Evolutionary conservation across 2,888 invertebrate genomes (phyloP).

Genomic region (Pyrocoelia pectoralis): DNA sequence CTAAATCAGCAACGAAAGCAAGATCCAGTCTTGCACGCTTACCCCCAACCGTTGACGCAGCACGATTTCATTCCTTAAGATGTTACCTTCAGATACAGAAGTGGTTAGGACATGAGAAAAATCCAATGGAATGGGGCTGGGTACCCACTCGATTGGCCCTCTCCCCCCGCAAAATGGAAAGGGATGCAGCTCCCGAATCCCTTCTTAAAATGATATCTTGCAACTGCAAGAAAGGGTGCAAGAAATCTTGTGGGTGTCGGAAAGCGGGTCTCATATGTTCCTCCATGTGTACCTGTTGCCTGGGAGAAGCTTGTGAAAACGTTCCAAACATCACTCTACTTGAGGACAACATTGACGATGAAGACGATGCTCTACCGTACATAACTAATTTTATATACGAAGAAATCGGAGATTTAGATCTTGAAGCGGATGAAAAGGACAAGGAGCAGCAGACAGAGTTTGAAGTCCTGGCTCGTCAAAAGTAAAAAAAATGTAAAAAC

Average conservation of each 20-base stretch:
- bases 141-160: background rate
- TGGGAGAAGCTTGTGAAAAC: background rate
- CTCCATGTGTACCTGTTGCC: background rate
- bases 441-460: background rate
- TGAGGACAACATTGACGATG: background rate
- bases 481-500: background rate
- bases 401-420: background rate
- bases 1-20: background rate
- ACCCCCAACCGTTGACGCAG: background rate
- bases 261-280: background rate
- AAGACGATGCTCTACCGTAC: background rate
- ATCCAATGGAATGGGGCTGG: background rate
- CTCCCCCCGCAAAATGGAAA: background rate
- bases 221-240: background rate
- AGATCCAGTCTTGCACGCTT: background rate
- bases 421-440: background rate
- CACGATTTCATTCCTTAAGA: background rate
- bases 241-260: background rate
- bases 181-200: background rate
- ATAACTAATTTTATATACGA: background rate
- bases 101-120: slow-evolving; percentile 9
- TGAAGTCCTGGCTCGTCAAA: background rate
- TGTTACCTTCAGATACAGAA: slow-evolving; percentile 7
- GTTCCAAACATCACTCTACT: background rate
- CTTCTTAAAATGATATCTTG: background rate